phyloP scores from a whole-genome alignment of 2,797 vertebrate genomes.

The Sebastes hubbsi region DNA sequence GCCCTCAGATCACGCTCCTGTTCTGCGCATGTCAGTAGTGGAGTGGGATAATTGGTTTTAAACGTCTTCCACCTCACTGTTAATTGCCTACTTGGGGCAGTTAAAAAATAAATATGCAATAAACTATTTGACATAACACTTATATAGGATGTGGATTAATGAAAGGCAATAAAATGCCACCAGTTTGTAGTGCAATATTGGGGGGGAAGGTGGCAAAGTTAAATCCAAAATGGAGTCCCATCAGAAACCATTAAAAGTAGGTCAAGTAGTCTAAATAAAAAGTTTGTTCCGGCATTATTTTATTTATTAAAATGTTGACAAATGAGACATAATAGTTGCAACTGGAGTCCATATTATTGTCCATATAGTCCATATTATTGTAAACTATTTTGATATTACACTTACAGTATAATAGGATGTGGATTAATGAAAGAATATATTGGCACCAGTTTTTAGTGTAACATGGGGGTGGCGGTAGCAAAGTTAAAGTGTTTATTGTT shows the following conservation, averaged over 20 bases:
- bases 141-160: too few relatives aligned
- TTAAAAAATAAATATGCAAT: neutral
- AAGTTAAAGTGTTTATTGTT: neutral
- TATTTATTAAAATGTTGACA: neutral
- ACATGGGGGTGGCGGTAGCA: too few relatives aligned
- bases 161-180: too few relatives aligned
- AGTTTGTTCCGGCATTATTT: fast-evolving
- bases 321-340: neutral
- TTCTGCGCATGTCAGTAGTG: neutral
- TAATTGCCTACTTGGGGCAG: neutral
- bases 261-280: neutral
- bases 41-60: neutral
- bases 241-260: neutral
- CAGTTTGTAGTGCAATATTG: too few relatives aligned
- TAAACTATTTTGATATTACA: too few relatives aligned
- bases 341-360: neutral
- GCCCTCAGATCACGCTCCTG: constrained; percentile 2
- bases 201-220: neutral
- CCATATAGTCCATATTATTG: too few relatives aligned
- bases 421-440: too few relatives aligned
- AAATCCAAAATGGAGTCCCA: constrained; percentile 32
- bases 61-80: neutral
- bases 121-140: neutral
- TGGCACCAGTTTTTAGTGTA: too few relatives aligned
- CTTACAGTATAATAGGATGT: too few relatives aligned